Percentiles rank a stretch among this genome's conserved stretches.
These are phyloP conservation scores for Drosophila pseudoananassae DNA, from an alignment of 1,140 invertebrate genomes.

Conservation along the genomic window DNA sequence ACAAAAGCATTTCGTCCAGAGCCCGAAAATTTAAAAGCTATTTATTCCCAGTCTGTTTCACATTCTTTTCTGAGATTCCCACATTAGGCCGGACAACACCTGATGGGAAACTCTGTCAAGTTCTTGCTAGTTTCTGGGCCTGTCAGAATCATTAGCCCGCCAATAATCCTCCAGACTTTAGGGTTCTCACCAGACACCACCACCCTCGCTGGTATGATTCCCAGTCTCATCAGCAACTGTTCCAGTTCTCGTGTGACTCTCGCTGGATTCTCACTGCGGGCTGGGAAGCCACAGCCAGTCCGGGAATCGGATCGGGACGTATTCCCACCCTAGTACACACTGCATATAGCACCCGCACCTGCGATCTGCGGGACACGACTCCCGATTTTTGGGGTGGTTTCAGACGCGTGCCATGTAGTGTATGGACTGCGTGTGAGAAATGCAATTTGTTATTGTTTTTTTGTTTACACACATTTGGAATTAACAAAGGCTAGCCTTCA, in stretches of 20 bases:
- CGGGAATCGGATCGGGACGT: conserved; percentile 20
- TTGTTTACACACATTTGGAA: conserved; percentile 53
- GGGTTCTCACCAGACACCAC: conserved; percentile 51
- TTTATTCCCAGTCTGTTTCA: conserved; percentile 8
- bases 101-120: conserved; percentile 13
- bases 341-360: conserved; percentile 42
- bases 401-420: conserved; percentile 50
- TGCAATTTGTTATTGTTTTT: conserved; percentile 72
- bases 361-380: conserved; percentile 23
- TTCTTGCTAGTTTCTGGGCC: conserved; percentile 9
- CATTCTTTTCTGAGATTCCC: conserved; percentile 27
- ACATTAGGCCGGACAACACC: conserved; percentile 35
- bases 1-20: conserved; percentile 12
- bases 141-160: conserved; percentile 56
- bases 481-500: conserved; percentile 9
- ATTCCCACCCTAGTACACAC: conserved; percentile 27
- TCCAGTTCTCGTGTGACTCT: conserved; percentile 74
- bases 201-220: conserved; percentile 32
- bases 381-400: conserved; percentile 47
- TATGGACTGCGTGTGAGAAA: conserved; percentile 45
- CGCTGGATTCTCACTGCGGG: conserved; percentile 25
- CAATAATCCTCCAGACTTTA: conserved; percentile 18
- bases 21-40: conserved; percentile 18
- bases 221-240: conserved; percentile 51
- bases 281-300: conserved; percentile 60